Evolutionary conservation across 2,797 vertebrate species (phyloP), one percentile per base, ranked within the genome.

Genomic region (Macropus fuliginosus): DNA sequence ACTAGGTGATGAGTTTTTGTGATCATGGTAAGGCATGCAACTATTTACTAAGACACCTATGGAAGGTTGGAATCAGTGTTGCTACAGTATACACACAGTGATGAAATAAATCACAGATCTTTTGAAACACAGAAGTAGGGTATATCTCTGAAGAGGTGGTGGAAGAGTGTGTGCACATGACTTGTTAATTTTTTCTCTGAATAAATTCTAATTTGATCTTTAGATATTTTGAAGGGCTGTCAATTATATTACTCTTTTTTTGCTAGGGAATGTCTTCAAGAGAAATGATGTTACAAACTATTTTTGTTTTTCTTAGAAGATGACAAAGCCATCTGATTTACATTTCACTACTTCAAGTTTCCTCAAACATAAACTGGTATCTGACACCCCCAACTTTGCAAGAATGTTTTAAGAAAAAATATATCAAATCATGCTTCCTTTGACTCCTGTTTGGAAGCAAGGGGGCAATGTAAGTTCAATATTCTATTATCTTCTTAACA

Each of bases 381-480:
- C 93, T 91, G 91, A 92, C 55, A 96, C 90, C 89, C 62, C 34
- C 91, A 94, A 21, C 18, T 24, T 40, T 66, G 29, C 81, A 96
- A 95, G 93, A 95, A 93, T 56, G 11, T 91, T 66, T 54, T 54
- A 89, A 96, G 90, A 5, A 55, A 94, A 94, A 95, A 52, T 56
- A 28, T 92, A 96, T 95, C 57, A 92, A 97, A 94, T 91, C 62
- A 91, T 12, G 24, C 10, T 56, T 94, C 87, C 91, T 96, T 81
- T 56, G 92, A 97, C 92, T 56, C 34, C 18, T 95, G 90, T 96
- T 56, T 18, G 0, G 54, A 59, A 95, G 62, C 89, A 89, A 93
- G 57, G 46, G 40, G 40, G 46, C 81, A 31, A 81, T 74, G 12
- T 54, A 94, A 97, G 97, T 95, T 93, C 56, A 97, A 97, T 96